Evolutionary conservation across 2,113 vertebrate genomes (phyloP).

Genomic region (Zingel zingel): DNA sequence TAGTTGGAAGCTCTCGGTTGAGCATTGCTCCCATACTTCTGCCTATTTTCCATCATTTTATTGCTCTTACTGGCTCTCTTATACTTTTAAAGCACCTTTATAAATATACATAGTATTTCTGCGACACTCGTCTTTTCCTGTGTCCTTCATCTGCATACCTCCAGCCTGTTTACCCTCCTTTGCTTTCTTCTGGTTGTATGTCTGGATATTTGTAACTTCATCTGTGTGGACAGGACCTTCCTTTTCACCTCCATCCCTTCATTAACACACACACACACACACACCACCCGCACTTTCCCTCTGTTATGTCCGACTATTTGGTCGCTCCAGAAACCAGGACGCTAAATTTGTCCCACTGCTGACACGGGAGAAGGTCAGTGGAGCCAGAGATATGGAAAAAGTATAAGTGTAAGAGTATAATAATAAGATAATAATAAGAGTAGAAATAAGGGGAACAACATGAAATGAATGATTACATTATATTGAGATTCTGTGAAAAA

Average conservation of each 20-base stretch:
- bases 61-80: constrained; percentile 3
- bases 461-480: background rate
- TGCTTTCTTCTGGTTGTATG: constrained; percentile 39
- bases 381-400: constrained; percentile 56
- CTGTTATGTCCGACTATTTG: constrained; percentile 80
- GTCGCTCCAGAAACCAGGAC: constrained; percentile 81
- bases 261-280: constrained; percentile 36
- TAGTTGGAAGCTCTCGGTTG: constrained; percentile 36
- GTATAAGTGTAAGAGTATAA: no score
- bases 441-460: background rate
- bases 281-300: constrained; percentile 42
- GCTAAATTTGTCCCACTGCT: constrained; percentile 79
- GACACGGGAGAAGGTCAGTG: constrained; percentile 86
- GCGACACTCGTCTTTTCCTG: constrained; percentile 11
- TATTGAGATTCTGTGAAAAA: background rate
- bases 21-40: constrained; percentile 43
- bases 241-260: constrained; percentile 32
- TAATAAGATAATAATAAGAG: no score
- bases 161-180: constrained; percentile 46
- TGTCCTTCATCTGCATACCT: constrained; percentile 37
- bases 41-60: constrained; percentile 24
- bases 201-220: constrained; percentile 62
- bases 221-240: constrained; percentile 53
- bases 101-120: constrained; percentile 18
- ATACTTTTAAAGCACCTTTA: background rate